Evolutionary conservation across 2,888 invertebrate genomes (phyloP), one percentile per base, ranked within the genome.

Genomic region (Heteropelma amictum): DNA sequence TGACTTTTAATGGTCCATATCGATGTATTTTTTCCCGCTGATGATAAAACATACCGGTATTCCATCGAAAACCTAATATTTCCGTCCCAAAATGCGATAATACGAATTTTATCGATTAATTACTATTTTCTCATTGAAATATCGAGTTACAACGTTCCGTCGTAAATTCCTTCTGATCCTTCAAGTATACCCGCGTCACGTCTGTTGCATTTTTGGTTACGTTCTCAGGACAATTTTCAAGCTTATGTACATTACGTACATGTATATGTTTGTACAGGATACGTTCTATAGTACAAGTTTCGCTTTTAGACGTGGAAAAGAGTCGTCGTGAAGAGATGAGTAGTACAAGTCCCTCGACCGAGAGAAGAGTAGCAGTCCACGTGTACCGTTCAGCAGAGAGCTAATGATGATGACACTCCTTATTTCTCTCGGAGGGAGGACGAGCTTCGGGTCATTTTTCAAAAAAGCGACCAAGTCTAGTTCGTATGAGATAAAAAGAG

Each of bases 321-420:
- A 53, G 53, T 33, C n/a, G 12, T 42, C 42, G 53, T 33, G 14
- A 4, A 21, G n/a, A 68, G 68, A 68, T 53, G 68, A 68, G 58
- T 28, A 17, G 49, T 38, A 21, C 10, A 26, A 35, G 63, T 51
- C 49, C 17, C 49, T 40, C 51, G 30, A 5, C 4, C 17, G 64
- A n/a, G 30, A 51, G 38, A 12, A 30, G 49, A 14, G 42, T 68
- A 63, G n/a, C n/a, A n/a, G 69, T 74, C 71, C 77, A 77, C 81
- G 85, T 84, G 85, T 84, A 87, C 87, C 85, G 86, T 83, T 82
- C 80, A 83, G 21, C 69, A 53, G 68, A 68, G 83, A 83, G 85
- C 88, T 89, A 89, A 89, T 89, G 89, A 89, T 89, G 89, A 89
- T 89, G 88, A 89, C 87, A 87, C 87, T 88, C 88, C 68, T 88